Base-by-base conservation (phyloP, 2,888 invertebrate species). In the Cephonodes hylas region DNA sequence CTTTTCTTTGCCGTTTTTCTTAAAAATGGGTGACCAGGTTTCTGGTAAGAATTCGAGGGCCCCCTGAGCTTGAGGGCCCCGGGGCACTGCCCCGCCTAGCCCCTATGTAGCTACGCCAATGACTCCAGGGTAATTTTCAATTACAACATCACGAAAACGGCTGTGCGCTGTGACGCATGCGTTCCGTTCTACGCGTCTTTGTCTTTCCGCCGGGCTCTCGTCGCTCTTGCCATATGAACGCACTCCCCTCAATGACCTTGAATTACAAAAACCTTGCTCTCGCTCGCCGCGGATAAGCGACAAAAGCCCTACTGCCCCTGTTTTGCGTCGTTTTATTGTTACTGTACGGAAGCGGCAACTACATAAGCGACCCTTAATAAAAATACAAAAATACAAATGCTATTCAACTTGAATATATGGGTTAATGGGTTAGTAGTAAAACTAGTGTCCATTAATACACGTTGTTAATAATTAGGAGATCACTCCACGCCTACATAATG, bases 161-260 rank as follows among this genome's bases (percentile, higher is more conserved):
- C 53, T 4, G 53, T 10, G 18, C 27, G 31, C 31, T 15, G 18
- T 56, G 62, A 70, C 84, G 83, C 82, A 85, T 85, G 84, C 85
- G 84, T 78, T 65, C 67, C 74, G 64, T 27, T n/a, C 61, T 60
- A 66, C 64, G 71, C 63, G 67, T 67, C 65, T 72, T 73, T 73
- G 68, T 72, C 64, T 70, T 64, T 62, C 63, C 63, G 65, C 64
- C 53, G 64, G 57, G 58, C 62, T 60, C 66, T 66, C 67, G 63
- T 64, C 64, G 67, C 68, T 44, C 65, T 59, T 44, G 64, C 65
- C 62, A 63, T 63, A 66, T 66, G 67, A 66, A 63, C 60, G 66
- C 64, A 48, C 64, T 68, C 66, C 72, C 70, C 66, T 66, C 70
- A 67, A 74, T 58, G 53, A 53, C 53, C 53, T 53, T 53, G 27